These are phyloP conservation scores for Corvus cornix DNA, from an alignment of 2,113 vertebrate genomes.

Conservation along the genomic window DNA sequence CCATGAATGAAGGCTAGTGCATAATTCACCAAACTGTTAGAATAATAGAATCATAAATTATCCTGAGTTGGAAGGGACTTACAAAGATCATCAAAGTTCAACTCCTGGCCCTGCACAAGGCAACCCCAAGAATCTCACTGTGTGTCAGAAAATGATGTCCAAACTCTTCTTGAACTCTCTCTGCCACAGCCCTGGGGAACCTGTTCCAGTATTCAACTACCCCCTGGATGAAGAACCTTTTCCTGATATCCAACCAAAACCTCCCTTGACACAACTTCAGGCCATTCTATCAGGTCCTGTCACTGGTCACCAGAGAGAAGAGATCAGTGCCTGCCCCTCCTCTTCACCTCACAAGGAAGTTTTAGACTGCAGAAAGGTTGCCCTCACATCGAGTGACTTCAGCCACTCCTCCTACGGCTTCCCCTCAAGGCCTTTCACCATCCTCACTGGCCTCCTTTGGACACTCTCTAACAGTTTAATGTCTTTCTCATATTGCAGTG, in stretches of 20 bases:
- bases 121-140: rapidly evolving
- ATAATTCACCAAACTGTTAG: not conserved
- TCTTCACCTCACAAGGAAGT: not conserved
- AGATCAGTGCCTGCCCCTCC: not conserved
- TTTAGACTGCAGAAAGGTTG: not conserved
- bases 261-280: not conserved
- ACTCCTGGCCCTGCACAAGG: not conserved
- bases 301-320: not conserved
- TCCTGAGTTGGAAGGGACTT: not conserved
- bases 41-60: not conserved
- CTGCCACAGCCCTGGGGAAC: not conserved
- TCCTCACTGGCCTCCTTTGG: not conserved
- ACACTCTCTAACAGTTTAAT: not conserved
- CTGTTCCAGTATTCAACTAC: not conserved
- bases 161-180: not conserved
- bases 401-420: rapidly evolving
- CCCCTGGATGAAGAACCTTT: not conserved
- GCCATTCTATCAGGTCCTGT: rapidly evolving
- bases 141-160: not conserved
- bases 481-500: rapidly evolving
- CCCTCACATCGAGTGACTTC: not conserved
- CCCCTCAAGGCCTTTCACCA: not conserved
- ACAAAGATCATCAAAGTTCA: not conserved
- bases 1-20: not conserved
- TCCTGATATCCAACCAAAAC: not conserved